Base-by-base conservation (phyloP, 2,888 invertebrate species). In the Eristalinus aeneus region DNA sequence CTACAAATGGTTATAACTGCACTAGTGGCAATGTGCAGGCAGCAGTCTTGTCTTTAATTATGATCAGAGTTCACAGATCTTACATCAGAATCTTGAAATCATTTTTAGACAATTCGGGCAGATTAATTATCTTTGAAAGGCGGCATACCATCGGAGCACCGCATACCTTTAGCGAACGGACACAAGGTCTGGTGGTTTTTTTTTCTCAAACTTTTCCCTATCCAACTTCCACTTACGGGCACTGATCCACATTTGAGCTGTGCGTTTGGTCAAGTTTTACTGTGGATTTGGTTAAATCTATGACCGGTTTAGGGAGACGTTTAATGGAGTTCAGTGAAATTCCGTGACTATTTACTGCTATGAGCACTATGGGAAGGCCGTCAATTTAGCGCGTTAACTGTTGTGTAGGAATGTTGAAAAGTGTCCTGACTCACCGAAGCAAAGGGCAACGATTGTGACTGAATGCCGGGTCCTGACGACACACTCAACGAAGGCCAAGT, bases 111-210 rank as follows among this genome's bases (percentile, higher is more conserved):
- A 86, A 86, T 86, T 86, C 86, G 74, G 86, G 82, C 86, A 82
- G 82, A 82, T 86, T 86, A 86, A 86, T 82, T 86, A 82, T 84
- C 74, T 82, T 39, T 56, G 65, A 82, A 86, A 82, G 86, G 86
- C 82, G 86, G 74, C 86, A 86, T 86, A 46, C 86, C 86, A 78
- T 86, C 82, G 86, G 64, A 67, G 86, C 77, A 69, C 77, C 58
- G 63, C 75, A 65, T 69, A 60, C 61, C 6, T 27, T 69, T 74
- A 39, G 39, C 77, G 77, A 86, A 86, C 77, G 67, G 67, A 82
- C 74, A 86, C 86, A 86, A 86, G 86, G 86, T 74, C 86, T 82
- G 61, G 64, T 74, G 74, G 86, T 53, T 36, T 69, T 36, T 31
- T 61, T 63, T 16, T 20, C 2, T 20, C 20, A 3, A 63, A 2